A percentile compares a stretch with the other conserved stretches of the same genome.
Evolutionary conservation across 2,113 vertebrate genomes (phyloP).

Genomic region (Alosa alosa): DNA sequence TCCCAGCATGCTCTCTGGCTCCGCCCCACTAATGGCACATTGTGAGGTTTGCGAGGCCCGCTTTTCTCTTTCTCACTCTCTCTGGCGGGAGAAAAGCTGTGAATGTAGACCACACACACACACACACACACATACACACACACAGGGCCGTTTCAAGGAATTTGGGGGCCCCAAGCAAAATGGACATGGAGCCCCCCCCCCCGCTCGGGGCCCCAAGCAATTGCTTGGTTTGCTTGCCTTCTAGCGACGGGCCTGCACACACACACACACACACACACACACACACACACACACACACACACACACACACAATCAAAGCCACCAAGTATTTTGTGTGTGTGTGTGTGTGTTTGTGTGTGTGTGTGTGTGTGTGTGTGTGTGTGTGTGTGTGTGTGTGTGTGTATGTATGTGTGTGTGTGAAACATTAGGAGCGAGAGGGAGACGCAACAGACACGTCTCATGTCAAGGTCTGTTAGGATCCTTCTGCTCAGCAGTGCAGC

Average conservation of each 20-base stretch:
- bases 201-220: no score
- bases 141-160: neutral
- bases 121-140: neutral
- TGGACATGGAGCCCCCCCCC: no score
- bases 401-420: neutral
- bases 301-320: neutral
- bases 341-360: neutral
- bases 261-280: neutral
- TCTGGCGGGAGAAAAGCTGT: neutral
- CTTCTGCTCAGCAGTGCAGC: neutral
- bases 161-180: no score
- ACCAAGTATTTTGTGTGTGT: neutral
- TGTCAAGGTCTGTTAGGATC: neutral
- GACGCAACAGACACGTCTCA: neutral
- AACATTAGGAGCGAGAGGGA: neutral
- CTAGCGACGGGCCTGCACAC: neutral
- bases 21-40: neutral
- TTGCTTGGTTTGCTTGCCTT: no score
- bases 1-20: constrained; percentile 7
- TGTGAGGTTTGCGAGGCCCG: neutral
- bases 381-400: neutral
- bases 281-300: neutral
- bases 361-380: neutral
- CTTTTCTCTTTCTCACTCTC: neutral
- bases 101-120: neutral